Conservation (phyloP, 2,888 invertebrate species). For the Metacarcinus magister region DNA sequence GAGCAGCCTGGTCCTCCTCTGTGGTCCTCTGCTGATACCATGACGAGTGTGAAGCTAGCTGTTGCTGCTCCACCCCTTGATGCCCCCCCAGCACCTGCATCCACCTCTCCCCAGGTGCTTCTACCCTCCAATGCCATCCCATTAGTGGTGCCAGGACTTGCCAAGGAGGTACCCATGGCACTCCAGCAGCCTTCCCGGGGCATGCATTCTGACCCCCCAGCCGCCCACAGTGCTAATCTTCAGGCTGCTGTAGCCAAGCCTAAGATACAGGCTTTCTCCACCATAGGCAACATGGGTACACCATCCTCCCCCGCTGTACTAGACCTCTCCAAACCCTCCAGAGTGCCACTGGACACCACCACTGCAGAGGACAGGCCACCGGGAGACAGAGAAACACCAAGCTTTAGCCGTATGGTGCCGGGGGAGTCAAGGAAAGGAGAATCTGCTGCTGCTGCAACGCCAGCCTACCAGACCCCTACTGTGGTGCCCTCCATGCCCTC, state of each 20-base stretch:
- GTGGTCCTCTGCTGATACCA: conserved; percentile 57
- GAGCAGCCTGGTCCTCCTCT: conserved; percentile 57
- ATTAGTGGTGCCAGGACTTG: conserved; percentile 71
- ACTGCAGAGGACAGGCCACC: conserved; percentile 67
- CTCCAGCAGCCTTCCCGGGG: conserved; percentile 1
- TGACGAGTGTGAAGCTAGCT: conserved; percentile 66
- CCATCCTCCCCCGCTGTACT: conserved; percentile 71
- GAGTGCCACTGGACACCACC: conserved; percentile 21
- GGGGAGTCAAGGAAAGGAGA: conserved; percentile 80
- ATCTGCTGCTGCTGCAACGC: conserved; percentile 55
- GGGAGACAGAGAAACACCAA: conserved; percentile 71
- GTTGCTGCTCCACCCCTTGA: conserved; percentile 77
- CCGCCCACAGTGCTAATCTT: conserved; percentile 73
- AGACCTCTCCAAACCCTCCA: conserved; percentile 73
- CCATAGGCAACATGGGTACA: neutral
- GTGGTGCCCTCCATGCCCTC: conserved; percentile 81
- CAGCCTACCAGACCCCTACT: conserved; percentile 73
- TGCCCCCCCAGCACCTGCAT: neutral
- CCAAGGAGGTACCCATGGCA: conserved; percentile 62
- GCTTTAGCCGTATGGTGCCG: conserved; percentile 81
- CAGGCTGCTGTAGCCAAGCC: conserved; percentile 67
- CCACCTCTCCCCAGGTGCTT: neutral
- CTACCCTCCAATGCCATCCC: conserved; percentile 67
- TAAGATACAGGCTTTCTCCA: conserved; percentile 67
- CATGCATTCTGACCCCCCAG: conserved; percentile 66